phyloP scores from a whole-genome alignment of 2,113 vertebrate genomes.

The Mesocricetus auratus region DNA sequence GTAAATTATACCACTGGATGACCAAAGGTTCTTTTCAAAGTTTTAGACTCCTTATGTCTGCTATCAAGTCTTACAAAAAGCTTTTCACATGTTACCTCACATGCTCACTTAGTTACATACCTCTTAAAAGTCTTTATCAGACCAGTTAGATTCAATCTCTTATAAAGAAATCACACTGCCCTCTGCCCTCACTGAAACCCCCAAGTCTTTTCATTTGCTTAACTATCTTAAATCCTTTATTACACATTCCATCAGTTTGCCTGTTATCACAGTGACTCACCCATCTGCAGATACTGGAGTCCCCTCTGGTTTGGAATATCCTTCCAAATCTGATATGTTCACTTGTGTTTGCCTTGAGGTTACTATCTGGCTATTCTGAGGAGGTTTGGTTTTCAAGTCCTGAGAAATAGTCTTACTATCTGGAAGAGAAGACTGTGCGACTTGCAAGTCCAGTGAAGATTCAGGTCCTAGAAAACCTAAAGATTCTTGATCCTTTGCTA shows the following conservation, averaged over 20 bases:
- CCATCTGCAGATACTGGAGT: conserved; percentile 72
- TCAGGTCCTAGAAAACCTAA: conserved; percentile 39
- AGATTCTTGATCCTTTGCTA: conserved; percentile 65
- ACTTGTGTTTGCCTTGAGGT: conserved; percentile 63
- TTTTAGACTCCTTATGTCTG: conserved; percentile 3
- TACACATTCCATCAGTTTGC: conserved; percentile 67
- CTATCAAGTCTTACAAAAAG: conserved; percentile 31
- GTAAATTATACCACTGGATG: background rate
- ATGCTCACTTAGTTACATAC: conserved; percentile 19
- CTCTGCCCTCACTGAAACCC: background rate
- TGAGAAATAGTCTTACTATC: conserved; percentile 54
- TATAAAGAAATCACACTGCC: conserved; percentile 19
- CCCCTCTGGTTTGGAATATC: conserved; percentile 60
- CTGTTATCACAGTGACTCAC: conserved; percentile 77
- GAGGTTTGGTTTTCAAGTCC: conserved; percentile 74
- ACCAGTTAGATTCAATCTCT: conserved; percentile 51
- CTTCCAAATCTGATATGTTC: conserved; percentile 48
- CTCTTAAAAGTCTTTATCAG: conserved; percentile 60
- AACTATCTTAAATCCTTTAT: conserved; percentile 68
- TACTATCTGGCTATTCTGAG: conserved; percentile 72
- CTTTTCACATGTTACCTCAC: background rate
- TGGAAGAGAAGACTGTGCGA: background rate
- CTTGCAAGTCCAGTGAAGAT: conserved; percentile 70
- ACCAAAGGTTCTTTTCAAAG: conserved; percentile 57
- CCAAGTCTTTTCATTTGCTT: conserved; percentile 28